Evolutionary conservation across 2,797 vertebrate species (phyloP).

Genomic region (Ambastaia sidthimunki): DNA sequence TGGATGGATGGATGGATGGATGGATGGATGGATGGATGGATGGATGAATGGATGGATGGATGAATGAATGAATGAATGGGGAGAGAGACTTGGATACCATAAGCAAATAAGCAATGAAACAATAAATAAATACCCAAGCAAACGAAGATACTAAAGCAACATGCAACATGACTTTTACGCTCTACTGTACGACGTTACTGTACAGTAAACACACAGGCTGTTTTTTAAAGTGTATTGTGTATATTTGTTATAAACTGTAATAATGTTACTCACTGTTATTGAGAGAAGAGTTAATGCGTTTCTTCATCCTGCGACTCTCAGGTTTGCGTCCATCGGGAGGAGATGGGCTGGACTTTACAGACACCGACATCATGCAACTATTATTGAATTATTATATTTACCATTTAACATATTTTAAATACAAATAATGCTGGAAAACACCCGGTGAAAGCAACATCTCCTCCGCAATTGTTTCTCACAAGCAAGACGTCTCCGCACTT

Average conservation of each 20-base stretch:
- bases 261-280: slow-evolving; percentile 18
- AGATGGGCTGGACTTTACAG: slow-evolving; percentile 44
- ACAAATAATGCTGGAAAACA: not conserved
- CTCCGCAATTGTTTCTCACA: not conserved
- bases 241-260: too few relatives aligned
- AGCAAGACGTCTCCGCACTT: not conserved
- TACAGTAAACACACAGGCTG: too few relatives aligned
- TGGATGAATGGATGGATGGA: not conserved
- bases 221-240: too few relatives aligned
- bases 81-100: too few relatives aligned
- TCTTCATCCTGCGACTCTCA: slow-evolving; percentile 47
- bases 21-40: not conserved
- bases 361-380: slow-evolving; percentile 34
- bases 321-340: slow-evolving; percentile 43
- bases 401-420: not conserved
- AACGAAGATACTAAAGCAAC: not conserved
- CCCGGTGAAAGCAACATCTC: not conserved
- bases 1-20: not conserved
- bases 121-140: not conserved
- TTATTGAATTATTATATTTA: not conserved
- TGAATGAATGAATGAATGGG: not conserved
- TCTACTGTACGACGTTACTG: too few relatives aligned
- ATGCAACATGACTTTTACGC: too few relatives aligned
- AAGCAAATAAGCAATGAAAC: not conserved
- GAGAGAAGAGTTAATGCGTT: not conserved